Evolutionary conservation across 2,797 vertebrate genomes (phyloP).

Genomic region (Hydrophis major): DNA sequence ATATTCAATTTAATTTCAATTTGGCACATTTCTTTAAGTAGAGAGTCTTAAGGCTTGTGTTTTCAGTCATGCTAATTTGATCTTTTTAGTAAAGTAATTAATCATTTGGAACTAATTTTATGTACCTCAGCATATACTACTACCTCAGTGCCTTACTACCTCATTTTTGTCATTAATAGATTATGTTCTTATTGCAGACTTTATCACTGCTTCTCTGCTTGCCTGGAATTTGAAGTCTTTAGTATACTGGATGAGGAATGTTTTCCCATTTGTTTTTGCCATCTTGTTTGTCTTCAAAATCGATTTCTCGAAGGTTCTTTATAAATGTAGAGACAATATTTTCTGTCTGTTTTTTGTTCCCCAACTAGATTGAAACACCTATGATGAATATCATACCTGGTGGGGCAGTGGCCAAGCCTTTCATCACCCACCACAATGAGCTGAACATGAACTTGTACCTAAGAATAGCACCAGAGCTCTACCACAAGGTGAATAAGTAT

Average conservation of each 20-base stretch:
- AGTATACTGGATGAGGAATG: neutral
- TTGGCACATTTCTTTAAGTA: neutral
- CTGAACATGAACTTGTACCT: slow-evolving; percentile 97
- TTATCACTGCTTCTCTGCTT: neutral
- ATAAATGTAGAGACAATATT: neutral
- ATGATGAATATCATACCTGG: slow-evolving; percentile 99
- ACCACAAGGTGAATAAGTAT: slow-evolving; percentile 85
- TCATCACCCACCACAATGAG: slow-evolving; percentile 95
- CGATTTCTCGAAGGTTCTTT: neutral
- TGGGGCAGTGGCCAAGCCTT: slow-evolving; percentile 93
- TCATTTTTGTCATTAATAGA: neutral
- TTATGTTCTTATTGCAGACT: neutral
- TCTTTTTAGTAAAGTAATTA: neutral
- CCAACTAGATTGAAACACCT: slow-evolving; percentile 90
- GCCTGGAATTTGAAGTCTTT: neutral
- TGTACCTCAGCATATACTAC: too few relatives aligned
- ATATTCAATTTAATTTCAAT: neutral
- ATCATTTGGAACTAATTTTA: neutral
- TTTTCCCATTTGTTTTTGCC: neutral
- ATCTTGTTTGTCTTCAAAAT: neutral
- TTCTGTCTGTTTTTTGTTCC: neutral
- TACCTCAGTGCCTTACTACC: too few relatives aligned
- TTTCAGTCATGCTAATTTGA: neutral
- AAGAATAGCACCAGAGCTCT: slow-evolving; percentile 97
- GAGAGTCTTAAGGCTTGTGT: neutral